Evolutionary conservation across 1,140 invertebrate genomes (phyloP).

Genomic region (Dufourea novaeangliae): DNA sequence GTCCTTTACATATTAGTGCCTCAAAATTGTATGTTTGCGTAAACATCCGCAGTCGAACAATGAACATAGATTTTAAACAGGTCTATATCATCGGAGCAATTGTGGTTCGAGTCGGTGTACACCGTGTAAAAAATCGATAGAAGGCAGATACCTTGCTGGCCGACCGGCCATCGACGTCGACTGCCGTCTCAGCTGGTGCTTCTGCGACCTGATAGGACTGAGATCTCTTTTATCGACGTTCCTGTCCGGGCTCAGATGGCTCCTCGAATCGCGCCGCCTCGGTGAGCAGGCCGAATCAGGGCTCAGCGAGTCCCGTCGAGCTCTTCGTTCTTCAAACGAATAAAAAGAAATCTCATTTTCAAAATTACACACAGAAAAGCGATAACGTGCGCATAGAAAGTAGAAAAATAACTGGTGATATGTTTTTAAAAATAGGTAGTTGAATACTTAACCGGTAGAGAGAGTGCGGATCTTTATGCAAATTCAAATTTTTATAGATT

Average conservation of each 20-base stretch:
- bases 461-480: no score
- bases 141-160: conserved; percentile 71
- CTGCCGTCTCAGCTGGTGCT: conserved; percentile 87
- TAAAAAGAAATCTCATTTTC: neutral
- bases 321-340: conserved; percentile 85
- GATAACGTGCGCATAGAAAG: no score
- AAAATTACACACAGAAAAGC: no score
- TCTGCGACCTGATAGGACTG: conserved; percentile 86
- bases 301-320: conserved; percentile 91
- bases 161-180: conserved; percentile 88
- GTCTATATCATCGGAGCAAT: neutral
- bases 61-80: no score
- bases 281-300: conserved; percentile 90
- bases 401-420: neutral
- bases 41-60: neutral
- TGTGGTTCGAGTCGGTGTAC: neutral
- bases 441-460: no score
- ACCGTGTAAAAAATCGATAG: conserved; percentile 44
- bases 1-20: no score
- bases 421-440: neutral
- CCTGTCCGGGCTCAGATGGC: conserved; percentile 90
- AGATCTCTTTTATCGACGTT: conserved; percentile 86
- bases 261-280: conserved; percentile 87
- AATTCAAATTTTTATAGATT: no score
- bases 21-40: no score